Evolutionary conservation across 64 coral and sea anemone genomes (phyloP).

Genomic region (Porites australiensis): DNA sequence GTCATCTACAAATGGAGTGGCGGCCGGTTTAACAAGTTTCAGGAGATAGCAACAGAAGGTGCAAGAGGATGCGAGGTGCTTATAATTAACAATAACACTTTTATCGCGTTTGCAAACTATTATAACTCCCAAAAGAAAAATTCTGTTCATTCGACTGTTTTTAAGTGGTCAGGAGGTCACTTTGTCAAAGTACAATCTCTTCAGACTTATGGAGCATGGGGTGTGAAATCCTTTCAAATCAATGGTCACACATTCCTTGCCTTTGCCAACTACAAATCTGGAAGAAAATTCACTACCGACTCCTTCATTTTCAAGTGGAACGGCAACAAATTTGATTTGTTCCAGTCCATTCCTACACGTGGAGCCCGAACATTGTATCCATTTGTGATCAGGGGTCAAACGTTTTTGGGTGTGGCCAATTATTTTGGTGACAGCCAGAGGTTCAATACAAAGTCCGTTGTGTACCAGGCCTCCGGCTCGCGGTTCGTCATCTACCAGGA

Average conservation of each 20-base stretch:
- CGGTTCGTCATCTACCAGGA: not conserved
- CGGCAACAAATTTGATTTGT: not conserved
- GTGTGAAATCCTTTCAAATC: not conserved
- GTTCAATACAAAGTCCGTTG: not conserved
- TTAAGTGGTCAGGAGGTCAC: not conserved
- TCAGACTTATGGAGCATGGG: not conserved
- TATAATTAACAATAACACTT: not conserved
- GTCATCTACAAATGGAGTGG: conserved; percentile 12
- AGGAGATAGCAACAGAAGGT: not conserved
- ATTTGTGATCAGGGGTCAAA: not conserved
- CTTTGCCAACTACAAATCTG: conserved; percentile 4
- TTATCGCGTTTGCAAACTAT: not conserved
- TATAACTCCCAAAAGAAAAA: not conserved
- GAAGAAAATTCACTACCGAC: not conserved
- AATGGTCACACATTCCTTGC: conserved; percentile 10
- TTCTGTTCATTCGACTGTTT: not conserved
- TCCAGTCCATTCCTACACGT: not conserved
- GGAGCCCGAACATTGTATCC: not conserved
- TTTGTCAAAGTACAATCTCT: conserved; percentile 1
- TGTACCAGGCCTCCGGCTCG: conserved; percentile 2
- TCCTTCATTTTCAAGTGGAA: conserved; percentile 8
- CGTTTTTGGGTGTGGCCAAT: conserved; percentile 1
- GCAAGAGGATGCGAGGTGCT: not conserved
- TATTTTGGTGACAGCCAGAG: not conserved
- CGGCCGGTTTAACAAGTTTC: not conserved